Percentiles rank a stretch among this genome's conserved stretches.
phyloP scores from a whole-genome alignment of 1,140 invertebrate genomes.

The Reticulitermes speratus region DNA sequence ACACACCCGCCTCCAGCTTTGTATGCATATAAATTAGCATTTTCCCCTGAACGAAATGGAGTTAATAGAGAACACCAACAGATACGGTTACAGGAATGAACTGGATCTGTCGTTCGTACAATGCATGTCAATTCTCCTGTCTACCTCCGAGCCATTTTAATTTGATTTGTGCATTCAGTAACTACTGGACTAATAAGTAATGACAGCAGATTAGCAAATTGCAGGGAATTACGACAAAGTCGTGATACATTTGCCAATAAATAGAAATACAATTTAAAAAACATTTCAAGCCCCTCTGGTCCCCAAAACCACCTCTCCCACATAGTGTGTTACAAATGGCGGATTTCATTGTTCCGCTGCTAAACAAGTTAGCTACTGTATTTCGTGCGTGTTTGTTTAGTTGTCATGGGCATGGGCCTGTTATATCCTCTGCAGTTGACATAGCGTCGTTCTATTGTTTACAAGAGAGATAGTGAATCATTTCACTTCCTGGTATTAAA shows the following conservation, averaged over 20 bases:
- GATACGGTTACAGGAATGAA: background rate
- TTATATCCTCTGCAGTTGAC: no score
- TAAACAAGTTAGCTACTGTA: no score
- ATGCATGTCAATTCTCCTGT: background rate
- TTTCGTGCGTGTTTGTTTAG: no score
- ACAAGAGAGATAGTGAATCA: no score
- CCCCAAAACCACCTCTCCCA: no score
- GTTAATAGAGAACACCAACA: background rate
- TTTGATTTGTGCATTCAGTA: slow-evolving; percentile 6
- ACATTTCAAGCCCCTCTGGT: background rate
- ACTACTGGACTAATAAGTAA: background rate
- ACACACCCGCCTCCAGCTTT: background rate
- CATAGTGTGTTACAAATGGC: no score
- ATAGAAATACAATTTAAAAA: slow-evolving; percentile 18
- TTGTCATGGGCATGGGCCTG: no score
- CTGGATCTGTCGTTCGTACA: background rate
- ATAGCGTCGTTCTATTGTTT: no score
- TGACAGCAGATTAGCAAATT: background rate
- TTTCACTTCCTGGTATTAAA: no score
- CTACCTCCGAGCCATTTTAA: background rate
- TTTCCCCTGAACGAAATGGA: background rate
- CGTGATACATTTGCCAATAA: slow-evolving; percentile 16
- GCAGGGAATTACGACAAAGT: background rate
- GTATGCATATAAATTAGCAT: slow-evolving; percentile 14
- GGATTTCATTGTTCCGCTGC: no score